These are phyloP conservation scores for Lordiphosa fenestrarum DNA, from an alignment of 2,888 invertebrate species.

Conservation along the genomic window DNA sequence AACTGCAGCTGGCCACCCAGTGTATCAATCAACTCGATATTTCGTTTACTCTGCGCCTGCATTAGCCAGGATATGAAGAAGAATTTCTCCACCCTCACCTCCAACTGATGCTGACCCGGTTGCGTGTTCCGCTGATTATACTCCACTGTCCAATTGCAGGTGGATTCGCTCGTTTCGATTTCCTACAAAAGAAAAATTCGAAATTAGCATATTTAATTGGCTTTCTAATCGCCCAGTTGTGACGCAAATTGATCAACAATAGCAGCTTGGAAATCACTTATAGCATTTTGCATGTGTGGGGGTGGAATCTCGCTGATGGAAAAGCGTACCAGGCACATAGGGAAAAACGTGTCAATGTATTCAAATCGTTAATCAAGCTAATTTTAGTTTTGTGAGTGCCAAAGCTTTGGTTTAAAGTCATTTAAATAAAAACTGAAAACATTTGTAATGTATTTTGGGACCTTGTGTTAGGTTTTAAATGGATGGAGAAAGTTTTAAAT, in stretches of 20 bases:
- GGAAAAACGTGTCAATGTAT: constrained; percentile 15
- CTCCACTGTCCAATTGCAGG: constrained; percentile 84
- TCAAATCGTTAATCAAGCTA: constrained; percentile 23
- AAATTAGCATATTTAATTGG: constrained; percentile 3
- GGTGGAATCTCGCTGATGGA: constrained; percentile 2
- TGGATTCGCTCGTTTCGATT: constrained; percentile 80
- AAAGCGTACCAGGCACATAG: constrained; percentile 45
- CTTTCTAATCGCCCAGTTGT: constrained; percentile 12
- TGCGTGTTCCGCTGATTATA: constrained; percentile 81
- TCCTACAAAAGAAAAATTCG: constrained; percentile 62
- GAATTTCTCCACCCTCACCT: constrained; percentile 80
- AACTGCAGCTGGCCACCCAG: constrained; percentile 86
- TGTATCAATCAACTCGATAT: constrained; percentile 82
- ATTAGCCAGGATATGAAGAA: constrained; percentile 70
- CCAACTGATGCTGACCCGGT: constrained; percentile 83
- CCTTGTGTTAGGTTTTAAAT: no score
- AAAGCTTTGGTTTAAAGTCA: no score
- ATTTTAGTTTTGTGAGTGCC: background rate
- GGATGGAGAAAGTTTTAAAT: no score
- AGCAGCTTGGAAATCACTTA: no score
- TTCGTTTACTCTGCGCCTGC: constrained; percentile 77
- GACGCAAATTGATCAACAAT: constrained; percentile 37
- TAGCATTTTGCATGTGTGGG: background rate
- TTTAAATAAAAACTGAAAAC: no score
- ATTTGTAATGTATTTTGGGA: no score